Conservation (phyloP, 2,888 invertebrate species). For the Eupelmus urozonus region DNA sequence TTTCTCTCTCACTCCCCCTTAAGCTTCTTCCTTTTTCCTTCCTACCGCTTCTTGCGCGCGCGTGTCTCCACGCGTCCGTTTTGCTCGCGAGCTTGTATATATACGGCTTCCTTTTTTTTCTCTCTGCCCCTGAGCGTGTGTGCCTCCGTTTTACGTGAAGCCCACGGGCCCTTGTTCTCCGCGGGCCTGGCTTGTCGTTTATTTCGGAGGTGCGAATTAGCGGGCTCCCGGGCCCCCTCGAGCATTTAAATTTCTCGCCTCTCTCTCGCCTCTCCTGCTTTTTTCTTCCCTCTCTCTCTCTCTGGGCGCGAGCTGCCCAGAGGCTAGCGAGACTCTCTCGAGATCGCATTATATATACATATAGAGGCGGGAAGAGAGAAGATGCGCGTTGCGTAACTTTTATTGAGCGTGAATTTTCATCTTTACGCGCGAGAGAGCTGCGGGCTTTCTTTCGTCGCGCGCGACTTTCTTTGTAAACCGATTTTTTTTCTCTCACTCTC, state of each 20-base stretch:
- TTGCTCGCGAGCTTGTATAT: not conserved
- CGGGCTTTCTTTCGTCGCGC: not conserved
- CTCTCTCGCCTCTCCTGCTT: not conserved
- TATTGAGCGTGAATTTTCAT: conserved; percentile 37
- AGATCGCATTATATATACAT: no score
- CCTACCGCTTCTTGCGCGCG: not conserved
- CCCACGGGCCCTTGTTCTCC: not conserved
- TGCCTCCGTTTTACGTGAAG: not conserved
- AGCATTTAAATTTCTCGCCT: conserved; percentile 23
- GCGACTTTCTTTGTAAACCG: conserved; percentile 27
- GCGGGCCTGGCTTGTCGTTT: not conserved
- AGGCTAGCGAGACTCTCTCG: not conserved
- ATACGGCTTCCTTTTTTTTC: not conserved
- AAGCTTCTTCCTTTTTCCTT: not conserved
- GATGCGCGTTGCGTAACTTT: conserved; percentile 49
- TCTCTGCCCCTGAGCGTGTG: not conserved
- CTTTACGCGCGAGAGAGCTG: conserved; percentile 1
- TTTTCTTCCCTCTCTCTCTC: not conserved
- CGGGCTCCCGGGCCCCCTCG: not conserved
- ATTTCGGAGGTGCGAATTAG: conserved; percentile 39
- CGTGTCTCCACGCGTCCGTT: not conserved
- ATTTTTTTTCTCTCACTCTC: conserved; percentile 6
- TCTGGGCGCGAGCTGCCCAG: not conserved
- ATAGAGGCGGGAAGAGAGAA: no score
- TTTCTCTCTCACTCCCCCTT: not conserved